A percentile compares a stretch with the other conserved stretches of the same genome.
Conservation (phyloP, 2,113 vertebrate genomes). For the Falcunculus frontatus region DNA sequence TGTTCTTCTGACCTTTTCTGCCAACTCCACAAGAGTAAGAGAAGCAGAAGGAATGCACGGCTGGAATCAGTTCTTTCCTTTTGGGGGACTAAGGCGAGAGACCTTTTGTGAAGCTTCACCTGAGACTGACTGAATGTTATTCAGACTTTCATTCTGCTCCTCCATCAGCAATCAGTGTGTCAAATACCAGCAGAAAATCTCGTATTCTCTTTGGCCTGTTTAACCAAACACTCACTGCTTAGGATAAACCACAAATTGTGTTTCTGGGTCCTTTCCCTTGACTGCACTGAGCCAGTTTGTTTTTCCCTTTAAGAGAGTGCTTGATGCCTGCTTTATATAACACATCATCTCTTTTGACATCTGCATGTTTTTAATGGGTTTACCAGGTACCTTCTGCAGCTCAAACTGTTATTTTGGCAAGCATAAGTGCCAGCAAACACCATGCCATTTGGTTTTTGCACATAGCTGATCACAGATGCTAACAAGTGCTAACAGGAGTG, state of each 20-base stretch:
- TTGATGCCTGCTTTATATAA: neutral
- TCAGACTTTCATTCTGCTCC: neutral
- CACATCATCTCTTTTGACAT: neutral
- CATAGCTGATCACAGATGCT: constrained; percentile 25
- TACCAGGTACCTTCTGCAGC: constrained; percentile 42
- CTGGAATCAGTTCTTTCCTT: neutral
- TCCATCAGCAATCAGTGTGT: neutral
- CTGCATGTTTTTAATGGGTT: constrained; percentile 31
- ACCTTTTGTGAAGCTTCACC: neutral
- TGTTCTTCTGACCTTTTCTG: neutral
- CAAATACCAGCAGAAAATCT: neutral
- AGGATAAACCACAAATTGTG: neutral
- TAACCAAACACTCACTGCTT: neutral
- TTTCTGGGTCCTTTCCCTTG: neutral
- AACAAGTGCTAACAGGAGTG: constrained; percentile 17
- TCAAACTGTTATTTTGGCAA: constrained; percentile 54
- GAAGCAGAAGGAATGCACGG: neutral
- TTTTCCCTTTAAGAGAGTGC: neutral
- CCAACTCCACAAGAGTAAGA: neutral
- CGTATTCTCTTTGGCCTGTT: neutral
- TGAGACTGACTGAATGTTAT: neutral
- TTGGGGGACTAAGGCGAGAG: neutral
- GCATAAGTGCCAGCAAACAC: neutral
- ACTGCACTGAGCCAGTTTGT: neutral
- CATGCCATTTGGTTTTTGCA: constrained; percentile 10